Evolutionary conservation across 2,888 invertebrate species (phyloP).

Genomic region (Volucella zonaria): DNA sequence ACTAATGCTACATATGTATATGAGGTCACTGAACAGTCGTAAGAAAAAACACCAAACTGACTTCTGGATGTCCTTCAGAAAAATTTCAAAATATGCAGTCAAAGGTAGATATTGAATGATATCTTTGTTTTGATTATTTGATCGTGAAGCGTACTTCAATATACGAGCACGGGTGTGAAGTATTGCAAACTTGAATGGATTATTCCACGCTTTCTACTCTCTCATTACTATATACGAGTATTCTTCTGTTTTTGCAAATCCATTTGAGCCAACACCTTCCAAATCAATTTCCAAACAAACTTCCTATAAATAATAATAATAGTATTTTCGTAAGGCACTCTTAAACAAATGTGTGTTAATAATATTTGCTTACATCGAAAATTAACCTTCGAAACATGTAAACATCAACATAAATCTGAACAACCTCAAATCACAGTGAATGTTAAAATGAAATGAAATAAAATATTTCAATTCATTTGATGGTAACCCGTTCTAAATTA

Average conservation of each 20-base stretch:
- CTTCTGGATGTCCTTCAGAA: slow-evolving; percentile 3
- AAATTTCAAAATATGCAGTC: background rate
- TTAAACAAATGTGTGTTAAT: background rate
- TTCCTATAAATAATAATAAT: too few relatives aligned
- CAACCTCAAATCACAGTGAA: background rate
- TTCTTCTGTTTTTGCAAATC: too few relatives aligned
- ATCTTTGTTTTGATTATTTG: background rate
- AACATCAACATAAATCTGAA: slow-evolving; percentile 8
- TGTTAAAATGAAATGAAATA: background rate
- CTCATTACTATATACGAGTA: too few relatives aligned
- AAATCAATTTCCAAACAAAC: too few relatives aligned
- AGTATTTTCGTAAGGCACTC: background rate
- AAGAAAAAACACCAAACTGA: background rate
- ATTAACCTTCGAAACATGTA: background rate
- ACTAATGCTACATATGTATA: background rate
- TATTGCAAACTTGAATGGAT: too few relatives aligned
- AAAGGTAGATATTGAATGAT: background rate
- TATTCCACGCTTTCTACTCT: too few relatives aligned
- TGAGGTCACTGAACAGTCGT: too few relatives aligned
- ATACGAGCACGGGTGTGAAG: too few relatives aligned
- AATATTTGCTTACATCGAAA: slow-evolving; percentile 1
- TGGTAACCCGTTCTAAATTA: background rate
- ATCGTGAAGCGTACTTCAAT: slow-evolving; percentile 3
- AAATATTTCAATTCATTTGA: background rate
- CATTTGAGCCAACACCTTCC: too few relatives aligned